Conservation (phyloP, 1,140 invertebrate genomes). For the Sipha flava region DNA sequence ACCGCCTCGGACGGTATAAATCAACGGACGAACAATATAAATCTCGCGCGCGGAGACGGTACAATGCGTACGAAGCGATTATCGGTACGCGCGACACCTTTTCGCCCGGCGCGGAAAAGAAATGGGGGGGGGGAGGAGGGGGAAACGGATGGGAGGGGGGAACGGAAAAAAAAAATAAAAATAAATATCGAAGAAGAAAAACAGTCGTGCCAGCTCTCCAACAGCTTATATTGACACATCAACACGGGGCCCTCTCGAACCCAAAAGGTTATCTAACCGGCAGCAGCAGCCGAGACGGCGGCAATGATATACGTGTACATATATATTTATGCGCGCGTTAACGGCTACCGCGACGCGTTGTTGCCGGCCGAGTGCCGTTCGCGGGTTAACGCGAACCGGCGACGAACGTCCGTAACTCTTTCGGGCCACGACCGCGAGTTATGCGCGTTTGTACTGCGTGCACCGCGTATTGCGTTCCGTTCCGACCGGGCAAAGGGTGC, state of each 20-base stretch:
- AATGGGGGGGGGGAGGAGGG: neutral
- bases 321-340: no score
- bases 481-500: neutral
- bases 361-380: neutral
- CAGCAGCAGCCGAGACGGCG: neutral
- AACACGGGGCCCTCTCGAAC: neutral
- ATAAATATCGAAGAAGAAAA: neutral
- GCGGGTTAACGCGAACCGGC: neutral
- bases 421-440: constrained; percentile 9
- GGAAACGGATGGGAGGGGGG: neutral
- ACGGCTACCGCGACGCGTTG: neutral
- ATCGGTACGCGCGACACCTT: neutral
- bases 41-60: no score
- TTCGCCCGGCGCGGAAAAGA: neutral
- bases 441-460: neutral
- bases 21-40: neutral
- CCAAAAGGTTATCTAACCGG: constrained; percentile 21
- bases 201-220: constrained; percentile 2
- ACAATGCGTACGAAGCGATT: no score
- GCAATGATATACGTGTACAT: constrained; percentile 10
- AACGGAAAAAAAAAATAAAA: no score
- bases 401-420: constrained; percentile 8
- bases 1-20: neutral
- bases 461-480: neutral
- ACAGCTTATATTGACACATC: constrained; percentile 25